Evolutionary conservation across 1,140 invertebrate genomes (phyloP), one percentile per base, ranked within the genome.

Genomic region (Euura saliciscinereae): DNA sequence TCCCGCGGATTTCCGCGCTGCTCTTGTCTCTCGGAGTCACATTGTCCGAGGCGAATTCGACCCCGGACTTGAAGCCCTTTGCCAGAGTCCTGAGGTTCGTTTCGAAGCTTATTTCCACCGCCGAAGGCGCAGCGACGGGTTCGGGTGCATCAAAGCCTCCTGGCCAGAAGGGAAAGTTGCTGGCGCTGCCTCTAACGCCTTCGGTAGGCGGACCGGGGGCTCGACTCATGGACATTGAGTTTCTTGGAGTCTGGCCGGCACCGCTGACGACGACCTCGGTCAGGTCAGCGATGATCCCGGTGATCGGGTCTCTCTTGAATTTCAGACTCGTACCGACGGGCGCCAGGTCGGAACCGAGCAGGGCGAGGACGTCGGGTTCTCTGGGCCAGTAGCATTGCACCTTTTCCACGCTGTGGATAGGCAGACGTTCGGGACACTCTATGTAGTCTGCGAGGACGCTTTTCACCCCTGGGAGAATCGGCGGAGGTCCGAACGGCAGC

Each of bases 81-180:
- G 93, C 91, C 43, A 90, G 79, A 2, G 88, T 90, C 45, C 93
- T 84, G 64, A 94, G 84, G 80, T 89, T 87, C 7, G 88, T 87
- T 59, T 88, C 87, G 77, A 91, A 88, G 70, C 89, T 86, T 59
- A 89, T 79, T 59, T 87, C 74, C 6, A 78, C 79, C 6, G 74
- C 68, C 11, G 74, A 44, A 11, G 78, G 71, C 4, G 76, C 71
- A 4, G 84, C 78, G 45, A 74, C 76, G 2, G 87, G 79, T 64
- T 89, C 80, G 51, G 89, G 90, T 79, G 93, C 90, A 65, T 93
- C 91, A 78, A 94, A 92, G 46, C 94, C 94, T 46, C 92, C 94
- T 73, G 94, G 94, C 93, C 92, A 94, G 84, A 96, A 96, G 44
- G 94, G 93, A 82, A 90, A 91, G 82, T 94, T 95, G 70, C 90